Conservation (phyloP, 1,140 invertebrate species). For the Phthorimaea operculella region DNA sequence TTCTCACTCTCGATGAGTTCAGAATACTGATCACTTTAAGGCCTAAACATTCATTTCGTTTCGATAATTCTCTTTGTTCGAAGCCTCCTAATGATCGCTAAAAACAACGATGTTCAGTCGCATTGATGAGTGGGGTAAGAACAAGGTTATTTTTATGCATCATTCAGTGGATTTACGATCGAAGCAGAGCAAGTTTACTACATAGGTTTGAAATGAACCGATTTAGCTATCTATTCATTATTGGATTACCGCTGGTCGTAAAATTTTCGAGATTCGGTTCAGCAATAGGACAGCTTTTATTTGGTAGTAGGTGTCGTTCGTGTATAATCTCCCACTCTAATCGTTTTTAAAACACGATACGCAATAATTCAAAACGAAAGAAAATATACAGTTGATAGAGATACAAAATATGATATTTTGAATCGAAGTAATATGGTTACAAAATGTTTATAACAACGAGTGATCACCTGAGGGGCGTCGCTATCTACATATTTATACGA, state of each 20-base stretch:
- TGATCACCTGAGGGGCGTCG: slow-evolving; percentile 51
- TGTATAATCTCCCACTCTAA: slow-evolving; percentile 1
- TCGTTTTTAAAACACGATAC: slow-evolving; percentile 11
- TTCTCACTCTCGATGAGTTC: slow-evolving; percentile 56
- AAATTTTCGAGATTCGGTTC: neutral
- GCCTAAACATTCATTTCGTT: neutral
- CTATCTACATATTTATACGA: slow-evolving; percentile 60
- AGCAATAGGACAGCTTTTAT: neutral
- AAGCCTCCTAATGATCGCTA: too few relatives aligned
- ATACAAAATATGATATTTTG: slow-evolving; percentile 28
- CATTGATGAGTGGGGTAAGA: too few relatives aligned
- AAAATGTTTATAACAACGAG: slow-evolving; percentile 37
- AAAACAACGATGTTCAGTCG: too few relatives aligned
- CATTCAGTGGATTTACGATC: too few relatives aligned
- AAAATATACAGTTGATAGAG: slow-evolving; percentile 27
- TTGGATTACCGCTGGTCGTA: neutral
- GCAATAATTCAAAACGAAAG: slow-evolving; percentile 10
- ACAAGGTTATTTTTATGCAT: too few relatives aligned
- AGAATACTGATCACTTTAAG: slow-evolving; percentile 44
- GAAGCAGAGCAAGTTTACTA: too few relatives aligned
- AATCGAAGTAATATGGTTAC: slow-evolving; percentile 23
- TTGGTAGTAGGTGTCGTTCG: slow-evolving; percentile 13
- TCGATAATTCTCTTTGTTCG: neutral
- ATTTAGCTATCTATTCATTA: too few relatives aligned
- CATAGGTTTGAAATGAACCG: too few relatives aligned